phyloP scores from a whole-genome alignment of 2,113 vertebrate genomes.

The Felis catus region DNA sequence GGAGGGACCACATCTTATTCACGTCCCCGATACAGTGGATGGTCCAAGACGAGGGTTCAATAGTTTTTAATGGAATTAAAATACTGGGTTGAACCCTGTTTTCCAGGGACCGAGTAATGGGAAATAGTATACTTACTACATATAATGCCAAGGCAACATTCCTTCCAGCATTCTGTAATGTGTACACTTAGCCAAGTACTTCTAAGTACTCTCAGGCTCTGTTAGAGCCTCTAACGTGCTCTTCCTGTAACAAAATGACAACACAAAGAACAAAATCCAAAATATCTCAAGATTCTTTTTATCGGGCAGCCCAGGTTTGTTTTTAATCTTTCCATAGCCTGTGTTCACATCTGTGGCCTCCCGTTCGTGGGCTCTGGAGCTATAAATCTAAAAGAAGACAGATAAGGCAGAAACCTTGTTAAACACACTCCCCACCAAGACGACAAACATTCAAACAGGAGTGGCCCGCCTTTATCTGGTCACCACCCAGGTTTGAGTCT shows the following conservation, averaged over 20 bases:
- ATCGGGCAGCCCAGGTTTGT: constrained; percentile 49
- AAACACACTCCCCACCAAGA: constrained; percentile 80
- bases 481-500: constrained; percentile 70
- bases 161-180: constrained; percentile 10
- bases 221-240: neutral
- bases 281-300: constrained; percentile 35
- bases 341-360: constrained; percentile 48
- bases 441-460: constrained; percentile 77
- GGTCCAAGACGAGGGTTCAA: neutral
- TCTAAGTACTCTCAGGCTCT: neutral
- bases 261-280: constrained; percentile 16
- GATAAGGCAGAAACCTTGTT: constrained; percentile 75
- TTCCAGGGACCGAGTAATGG: neutral
- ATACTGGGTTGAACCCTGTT: neutral
- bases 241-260: neutral
- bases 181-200: neutral
- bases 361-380: constrained; percentile 64
- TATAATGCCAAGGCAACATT: neutral
- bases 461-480: constrained; percentile 72
- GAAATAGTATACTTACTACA: constrained; percentile 15
- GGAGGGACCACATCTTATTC: neutral
- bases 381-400: constrained; percentile 76
- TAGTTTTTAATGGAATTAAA: constrained; percentile 25
- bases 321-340: constrained; percentile 63
- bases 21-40: neutral